Evolutionary conservation across 2,888 invertebrate genomes (phyloP).

Genomic region (Tubulanus polymorphus): DNA sequence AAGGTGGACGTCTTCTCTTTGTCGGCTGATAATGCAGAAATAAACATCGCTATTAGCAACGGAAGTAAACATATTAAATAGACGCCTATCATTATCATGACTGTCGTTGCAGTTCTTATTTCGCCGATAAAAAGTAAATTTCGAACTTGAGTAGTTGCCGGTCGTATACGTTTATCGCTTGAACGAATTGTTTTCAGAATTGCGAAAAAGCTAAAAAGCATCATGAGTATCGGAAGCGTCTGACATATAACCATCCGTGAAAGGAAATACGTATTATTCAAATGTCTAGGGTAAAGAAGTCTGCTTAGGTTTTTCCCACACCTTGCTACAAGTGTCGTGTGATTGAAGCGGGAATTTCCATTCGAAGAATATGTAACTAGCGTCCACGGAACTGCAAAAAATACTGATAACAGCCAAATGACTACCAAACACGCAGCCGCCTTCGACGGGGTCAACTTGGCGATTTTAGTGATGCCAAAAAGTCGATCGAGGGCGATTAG

Average conservation of each 20-base stretch:
- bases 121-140: conserved; percentile 4
- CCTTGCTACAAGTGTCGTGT: too few species aligned
- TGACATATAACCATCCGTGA: not conserved
- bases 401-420: not conserved
- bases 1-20: not conserved
- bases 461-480: not conserved
- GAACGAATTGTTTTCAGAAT: not conserved
- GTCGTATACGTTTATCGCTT: not conserved
- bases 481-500: not conserved
- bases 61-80: conserved; percentile 5
- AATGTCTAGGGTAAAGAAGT: not conserved
- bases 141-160: not conserved
- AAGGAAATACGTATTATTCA: not conserved
- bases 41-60: not conserved
- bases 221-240: not conserved
- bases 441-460: not conserved
- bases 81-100: conserved; percentile 4
- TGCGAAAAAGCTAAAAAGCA: not conserved
- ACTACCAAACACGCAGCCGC: not conserved
- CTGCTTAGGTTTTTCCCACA: too few species aligned
- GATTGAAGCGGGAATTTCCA: too few species aligned
- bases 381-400: not conserved
- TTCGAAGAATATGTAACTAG: not conserved
- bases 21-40: not conserved
- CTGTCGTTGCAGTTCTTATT: conserved; percentile 8